Evolutionary conservation across 2,113 vertebrate species (phyloP).

Genomic region (Proterorhinus semilunaris): DNA sequence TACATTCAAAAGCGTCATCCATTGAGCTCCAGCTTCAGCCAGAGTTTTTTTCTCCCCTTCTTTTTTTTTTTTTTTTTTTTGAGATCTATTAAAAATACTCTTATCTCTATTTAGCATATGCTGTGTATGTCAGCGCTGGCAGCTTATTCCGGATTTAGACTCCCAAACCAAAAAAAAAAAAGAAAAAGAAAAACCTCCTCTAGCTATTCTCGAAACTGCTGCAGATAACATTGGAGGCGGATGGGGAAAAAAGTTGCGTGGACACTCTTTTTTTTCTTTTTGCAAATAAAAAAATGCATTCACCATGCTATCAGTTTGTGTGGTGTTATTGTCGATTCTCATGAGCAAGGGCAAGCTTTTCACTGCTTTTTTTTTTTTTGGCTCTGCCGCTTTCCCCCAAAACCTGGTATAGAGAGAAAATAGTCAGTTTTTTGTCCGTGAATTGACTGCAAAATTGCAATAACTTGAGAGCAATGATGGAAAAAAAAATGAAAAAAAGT

Average conservation of each 20-base stretch:
- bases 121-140: constrained; percentile 76
- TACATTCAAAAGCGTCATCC: constrained; percentile 78
- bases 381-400: neutral
- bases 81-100: constrained; percentile 81
- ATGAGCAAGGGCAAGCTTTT: constrained; percentile 37
- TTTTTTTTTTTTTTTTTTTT: constrained; percentile 45
- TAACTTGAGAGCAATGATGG: neutral
- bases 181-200: constrained; percentile 76
- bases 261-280: constrained; percentile 64
- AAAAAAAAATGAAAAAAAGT: too few relatives aligned
- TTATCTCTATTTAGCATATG: constrained; percentile 85
- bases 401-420: constrained; percentile 4
- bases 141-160: constrained; percentile 79
- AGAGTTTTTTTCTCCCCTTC: constrained; percentile 51
- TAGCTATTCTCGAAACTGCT: constrained; percentile 77
- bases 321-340: constrained; percentile 58
- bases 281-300: constrained; percentile 72
- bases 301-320: constrained; percentile 62
- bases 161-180: constrained; percentile 33
- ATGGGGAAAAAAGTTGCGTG: constrained; percentile 66
- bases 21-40: constrained; percentile 71
- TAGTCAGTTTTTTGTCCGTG: constrained; percentile 19
- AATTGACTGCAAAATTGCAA: neutral
- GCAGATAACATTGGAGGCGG: constrained; percentile 74
- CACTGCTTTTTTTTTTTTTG: constrained; percentile 36